Percentiles rank a stretch among this genome's conserved stretches.
Evolutionary conservation across 2,888 invertebrate genomes (phyloP).

Genomic region (Drosophila neoperkinsi): DNA sequence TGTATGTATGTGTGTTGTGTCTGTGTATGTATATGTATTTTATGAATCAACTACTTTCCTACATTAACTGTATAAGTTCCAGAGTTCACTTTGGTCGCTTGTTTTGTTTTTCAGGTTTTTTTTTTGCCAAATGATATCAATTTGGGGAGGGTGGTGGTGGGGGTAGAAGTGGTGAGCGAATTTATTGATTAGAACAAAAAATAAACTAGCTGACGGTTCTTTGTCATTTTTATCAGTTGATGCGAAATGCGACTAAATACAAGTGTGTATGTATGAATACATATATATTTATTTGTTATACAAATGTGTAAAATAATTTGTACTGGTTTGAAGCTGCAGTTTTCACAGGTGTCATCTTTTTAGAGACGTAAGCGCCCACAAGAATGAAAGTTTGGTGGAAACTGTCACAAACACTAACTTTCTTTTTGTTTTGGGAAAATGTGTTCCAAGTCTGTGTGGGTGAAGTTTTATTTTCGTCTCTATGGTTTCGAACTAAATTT

Average conservation of each 20-base stretch:
- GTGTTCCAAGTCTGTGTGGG: background rate
- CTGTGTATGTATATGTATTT: background rate
- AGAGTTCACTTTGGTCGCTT: slow-evolving; percentile 1
- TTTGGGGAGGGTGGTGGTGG: slow-evolving; percentile 9
- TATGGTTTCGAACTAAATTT: background rate
- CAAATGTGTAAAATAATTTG: background rate
- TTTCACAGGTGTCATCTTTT: background rate
- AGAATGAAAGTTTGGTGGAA: background rate
- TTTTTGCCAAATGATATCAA: slow-evolving; percentile 39
- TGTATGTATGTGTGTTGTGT: background rate
- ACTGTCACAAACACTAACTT: background rate
- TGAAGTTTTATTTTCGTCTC: background rate
- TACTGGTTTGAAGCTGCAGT: background rate
- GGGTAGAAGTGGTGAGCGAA: slow-evolving; percentile 26
- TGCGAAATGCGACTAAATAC: slow-evolving; percentile 30
- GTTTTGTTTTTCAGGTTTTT: slow-evolving; percentile 22
- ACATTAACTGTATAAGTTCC: slow-evolving; percentile 23
- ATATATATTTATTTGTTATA: background rate
- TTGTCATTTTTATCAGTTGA: slow-evolving; percentile 49
- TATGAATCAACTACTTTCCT: background rate
- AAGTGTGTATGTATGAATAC: slow-evolving; percentile 3
- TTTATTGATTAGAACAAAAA: slow-evolving; percentile 72
- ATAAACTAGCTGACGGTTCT: slow-evolving; percentile 62
- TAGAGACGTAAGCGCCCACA: background rate
- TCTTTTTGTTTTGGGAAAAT: too few species aligned